Percentiles rank a stretch among this genome's conserved stretches.
phyloP scores from a whole-genome alignment of 1,140 invertebrate species.

The Drosophila obscura region DNA sequence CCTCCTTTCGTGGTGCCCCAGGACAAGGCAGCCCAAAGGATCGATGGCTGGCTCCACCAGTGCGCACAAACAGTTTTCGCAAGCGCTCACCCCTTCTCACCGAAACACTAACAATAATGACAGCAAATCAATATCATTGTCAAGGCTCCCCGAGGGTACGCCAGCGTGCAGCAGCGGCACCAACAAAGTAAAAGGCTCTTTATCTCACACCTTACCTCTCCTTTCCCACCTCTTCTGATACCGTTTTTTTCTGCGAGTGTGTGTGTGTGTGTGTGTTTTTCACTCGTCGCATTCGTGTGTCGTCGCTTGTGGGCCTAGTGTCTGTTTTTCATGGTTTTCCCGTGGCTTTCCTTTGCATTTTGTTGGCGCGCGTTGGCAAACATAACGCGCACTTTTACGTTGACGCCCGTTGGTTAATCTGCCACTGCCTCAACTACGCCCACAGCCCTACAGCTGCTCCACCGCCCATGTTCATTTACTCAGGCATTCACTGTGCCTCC shows the following conservation, averaged over 20 bases:
- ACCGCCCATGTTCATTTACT: conserved; percentile 29
- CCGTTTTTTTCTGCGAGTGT: not conserved
- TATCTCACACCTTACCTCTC: conserved; percentile 1
- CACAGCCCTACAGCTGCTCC: not conserved
- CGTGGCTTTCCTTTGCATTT: conserved; percentile 45
- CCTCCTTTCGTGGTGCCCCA: conserved; percentile 12
- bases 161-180: conserved; percentile 10
- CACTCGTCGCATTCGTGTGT: conserved; percentile 23
- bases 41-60: conserved; percentile 39
- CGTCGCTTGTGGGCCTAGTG: conserved; percentile 18
- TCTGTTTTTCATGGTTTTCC: conserved; percentile 42
- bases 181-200: conserved; percentile 70
- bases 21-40: conserved; percentile 36
- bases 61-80: conserved; percentile 53
- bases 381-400: conserved; percentile 47
- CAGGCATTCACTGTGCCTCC: conserved; percentile 19
- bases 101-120: conserved; percentile 77
- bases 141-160: conserved; percentile 53
- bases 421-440: conserved; percentile 26
- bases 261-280: conserved; percentile 42
- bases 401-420: conserved; percentile 42
- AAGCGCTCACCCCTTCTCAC: conserved; percentile 27
- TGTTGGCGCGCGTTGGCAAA: conserved; percentile 37
- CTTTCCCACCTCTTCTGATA: not conserved
- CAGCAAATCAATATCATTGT: conserved; percentile 80